phyloP scores from a whole-genome alignment of 2,797 vertebrate genomes.

The Trichosurus vulpecula region DNA sequence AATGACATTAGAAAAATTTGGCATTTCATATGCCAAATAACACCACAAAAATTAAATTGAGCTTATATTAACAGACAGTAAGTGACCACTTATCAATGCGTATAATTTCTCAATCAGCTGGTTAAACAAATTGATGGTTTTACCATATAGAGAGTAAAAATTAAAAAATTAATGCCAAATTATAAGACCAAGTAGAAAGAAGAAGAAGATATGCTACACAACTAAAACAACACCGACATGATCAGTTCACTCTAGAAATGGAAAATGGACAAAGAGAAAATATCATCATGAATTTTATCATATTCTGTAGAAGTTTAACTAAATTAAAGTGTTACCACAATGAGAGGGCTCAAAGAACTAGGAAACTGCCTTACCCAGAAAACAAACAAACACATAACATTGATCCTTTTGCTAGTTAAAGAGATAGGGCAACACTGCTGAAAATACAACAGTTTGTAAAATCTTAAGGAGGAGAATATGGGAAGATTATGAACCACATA shows the following conservation, averaged over 20 bases:
- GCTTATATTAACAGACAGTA: neutral
- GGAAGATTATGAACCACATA: neutral
- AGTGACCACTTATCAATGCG: neutral
- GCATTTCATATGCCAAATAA: neutral
- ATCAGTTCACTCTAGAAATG: neutral
- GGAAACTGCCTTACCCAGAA: neutral
- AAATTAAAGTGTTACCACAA: neutral
- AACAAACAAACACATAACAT: neutral
- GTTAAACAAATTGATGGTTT: neutral
- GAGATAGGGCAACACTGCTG: neutral
- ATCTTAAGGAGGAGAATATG: neutral
- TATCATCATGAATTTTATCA: neutral
- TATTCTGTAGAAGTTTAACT: neutral
- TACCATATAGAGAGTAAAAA: neutral
- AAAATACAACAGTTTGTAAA: neutral
- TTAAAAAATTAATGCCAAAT: neutral
- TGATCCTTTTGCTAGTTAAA: neutral
- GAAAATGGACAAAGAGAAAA: neutral
- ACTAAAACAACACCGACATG: neutral
- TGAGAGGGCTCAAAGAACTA: neutral
- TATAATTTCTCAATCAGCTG: neutral
- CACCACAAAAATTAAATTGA: neutral
- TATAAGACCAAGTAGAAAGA: neutral
- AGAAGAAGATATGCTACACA: neutral
- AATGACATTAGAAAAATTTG: neutral